Evolutionary conservation across 30 jellyfish, hydroid and myxozoan species (phyloP).

Genomic region (Hydractinia echinata): DNA sequence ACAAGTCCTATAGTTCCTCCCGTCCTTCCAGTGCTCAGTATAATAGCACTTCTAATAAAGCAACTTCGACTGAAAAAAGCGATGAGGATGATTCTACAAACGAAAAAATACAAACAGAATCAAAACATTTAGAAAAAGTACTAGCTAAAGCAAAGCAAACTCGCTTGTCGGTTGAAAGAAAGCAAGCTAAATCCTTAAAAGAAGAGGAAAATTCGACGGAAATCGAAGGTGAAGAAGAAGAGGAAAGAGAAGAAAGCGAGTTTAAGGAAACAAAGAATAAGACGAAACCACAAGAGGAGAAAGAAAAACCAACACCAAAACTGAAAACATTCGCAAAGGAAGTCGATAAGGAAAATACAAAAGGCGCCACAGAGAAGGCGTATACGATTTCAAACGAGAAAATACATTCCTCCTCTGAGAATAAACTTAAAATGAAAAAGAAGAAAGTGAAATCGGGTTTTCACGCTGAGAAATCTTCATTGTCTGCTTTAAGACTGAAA

Average conservation of each 20-base stretch:
- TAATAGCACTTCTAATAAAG: not conserved
- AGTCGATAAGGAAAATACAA: not conserved
- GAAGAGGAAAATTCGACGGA: not conserved
- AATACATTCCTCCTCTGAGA: not conserved
- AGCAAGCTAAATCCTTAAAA: slow-evolving; percentile 1
- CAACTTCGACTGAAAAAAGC: not conserved
- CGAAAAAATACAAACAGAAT: slow-evolving; percentile 26
- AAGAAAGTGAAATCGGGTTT: slow-evolving; percentile 14
- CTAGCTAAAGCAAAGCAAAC: slow-evolving; percentile 17
- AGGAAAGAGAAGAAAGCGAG: not conserved
- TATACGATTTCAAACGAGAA: not conserved
- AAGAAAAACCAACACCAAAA: no score
- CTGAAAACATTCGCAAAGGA: no score
- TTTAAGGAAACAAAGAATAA: not conserved
- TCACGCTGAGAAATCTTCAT: not conserved
- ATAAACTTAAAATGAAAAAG: not conserved
- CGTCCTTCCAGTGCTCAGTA: not conserved
- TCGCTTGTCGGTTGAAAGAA: slow-evolving; percentile 8
- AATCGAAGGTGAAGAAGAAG: slow-evolving; percentile 14
- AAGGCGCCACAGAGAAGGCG: not conserved
- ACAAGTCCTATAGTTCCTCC: not conserved
- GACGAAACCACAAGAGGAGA: not conserved
- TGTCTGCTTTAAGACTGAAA: not conserved
- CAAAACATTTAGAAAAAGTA: slow-evolving; percentile 30
- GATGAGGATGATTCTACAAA: slow-evolving; percentile 17